Percentiles rank a stretch among this genome's conserved stretches.
Conservation (phyloP, 2,888 invertebrate species). For the Corbicula japonica region DNA sequence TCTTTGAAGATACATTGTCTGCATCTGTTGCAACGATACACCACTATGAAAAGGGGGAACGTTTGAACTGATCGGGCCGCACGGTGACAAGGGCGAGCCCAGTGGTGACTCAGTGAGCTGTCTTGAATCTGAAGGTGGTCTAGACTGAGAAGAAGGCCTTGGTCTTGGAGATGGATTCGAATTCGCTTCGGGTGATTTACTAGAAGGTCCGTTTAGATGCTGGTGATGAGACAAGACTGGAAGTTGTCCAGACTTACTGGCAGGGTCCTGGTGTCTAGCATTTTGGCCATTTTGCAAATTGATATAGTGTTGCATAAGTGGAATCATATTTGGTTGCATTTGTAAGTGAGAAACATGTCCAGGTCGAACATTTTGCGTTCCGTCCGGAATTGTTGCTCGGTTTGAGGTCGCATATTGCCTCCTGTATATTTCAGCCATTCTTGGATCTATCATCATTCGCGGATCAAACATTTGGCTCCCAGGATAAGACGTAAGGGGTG, state of each 20-base stretch:
- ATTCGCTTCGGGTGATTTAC: conserved; percentile 53
- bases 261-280: no score
- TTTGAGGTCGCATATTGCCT: conserved; percentile 31
- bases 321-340: conserved; percentile 31
- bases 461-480: conserved; percentile 43
- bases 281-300: conserved; percentile 25
- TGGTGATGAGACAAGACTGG: not conserved
- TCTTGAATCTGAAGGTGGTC: conserved; percentile 56
- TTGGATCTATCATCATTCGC: conserved; percentile 49
- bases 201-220: conserved; percentile 27
- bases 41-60: no score
- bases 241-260: not conserved
- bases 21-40: no score
- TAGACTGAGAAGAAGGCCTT: conserved; percentile 49
- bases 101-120: conserved; percentile 59
- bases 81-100: conserved; percentile 55
- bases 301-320: conserved; percentile 52
- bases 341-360: conserved; percentile 16
- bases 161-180: conserved; percentile 60
- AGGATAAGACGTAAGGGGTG: conserved; percentile 38
- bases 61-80: no score
- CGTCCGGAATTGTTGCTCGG: conserved; percentile 30
- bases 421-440: conserved; percentile 39
- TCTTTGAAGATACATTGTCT: no score
- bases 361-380: conserved; percentile 29